Conservation (phyloP, 2,113 vertebrate species). For the Scophthalmus maximus region DNA sequence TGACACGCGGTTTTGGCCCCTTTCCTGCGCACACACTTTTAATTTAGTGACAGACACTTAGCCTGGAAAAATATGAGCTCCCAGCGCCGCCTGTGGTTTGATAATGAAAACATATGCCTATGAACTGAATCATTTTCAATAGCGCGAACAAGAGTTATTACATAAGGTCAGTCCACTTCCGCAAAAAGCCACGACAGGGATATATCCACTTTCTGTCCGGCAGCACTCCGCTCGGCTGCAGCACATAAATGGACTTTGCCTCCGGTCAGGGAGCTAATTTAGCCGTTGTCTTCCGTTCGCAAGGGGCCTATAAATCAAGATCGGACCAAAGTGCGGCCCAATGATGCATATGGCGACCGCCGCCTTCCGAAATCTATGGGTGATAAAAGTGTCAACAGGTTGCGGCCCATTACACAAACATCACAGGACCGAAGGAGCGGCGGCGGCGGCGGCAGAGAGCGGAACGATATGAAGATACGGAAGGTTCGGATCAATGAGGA, state of each 20-base stretch:
- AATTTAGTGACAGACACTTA: too few relatives aligned
- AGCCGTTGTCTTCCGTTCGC: conserved; percentile 72
- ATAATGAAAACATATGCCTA: neutral
- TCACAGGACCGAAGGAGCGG: conserved; percentile 25
- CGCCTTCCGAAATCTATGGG: conserved; percentile 68
- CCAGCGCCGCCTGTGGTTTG: neutral
- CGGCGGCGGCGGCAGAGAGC: conserved; percentile 12
- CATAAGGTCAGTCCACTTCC: conserved; percentile 3
- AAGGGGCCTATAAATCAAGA: conserved; percentile 74
- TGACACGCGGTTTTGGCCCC: neutral
- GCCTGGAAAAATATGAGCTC: too few relatives aligned
- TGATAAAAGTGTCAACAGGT: conserved; percentile 77
- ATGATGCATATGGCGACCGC: conserved; percentile 53
- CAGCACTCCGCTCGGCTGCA: conserved; percentile 19
- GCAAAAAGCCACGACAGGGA: conserved; percentile 19
- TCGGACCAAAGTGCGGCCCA: conserved; percentile 52
- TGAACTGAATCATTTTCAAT: conserved; percentile 23
- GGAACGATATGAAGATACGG: neutral
- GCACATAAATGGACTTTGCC: conserved; percentile 75
- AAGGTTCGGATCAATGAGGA: neutral
- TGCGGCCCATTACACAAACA: conserved; percentile 63
- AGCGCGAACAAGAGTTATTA: conserved; percentile 18
- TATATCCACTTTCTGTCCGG: conserved; percentile 40
- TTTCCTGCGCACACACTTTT: too few relatives aligned
- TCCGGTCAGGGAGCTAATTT: conserved; percentile 75